Conservation (phyloP, 2,797 vertebrate genomes). For the Halcyon chelicuti region DNA sequence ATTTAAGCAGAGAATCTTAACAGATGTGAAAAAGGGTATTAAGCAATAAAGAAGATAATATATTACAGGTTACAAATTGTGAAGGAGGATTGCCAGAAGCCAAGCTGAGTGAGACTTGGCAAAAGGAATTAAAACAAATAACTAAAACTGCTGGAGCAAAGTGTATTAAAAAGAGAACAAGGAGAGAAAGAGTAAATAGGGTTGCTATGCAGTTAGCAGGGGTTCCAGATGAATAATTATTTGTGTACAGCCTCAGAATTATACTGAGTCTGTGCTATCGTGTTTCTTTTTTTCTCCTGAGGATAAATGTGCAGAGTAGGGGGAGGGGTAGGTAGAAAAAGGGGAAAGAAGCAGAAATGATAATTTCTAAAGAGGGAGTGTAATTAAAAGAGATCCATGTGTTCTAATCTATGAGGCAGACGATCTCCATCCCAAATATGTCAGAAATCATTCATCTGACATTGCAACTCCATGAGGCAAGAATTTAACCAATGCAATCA, state of each 20-base stretch:
- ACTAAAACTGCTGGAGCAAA: conserved; percentile 27
- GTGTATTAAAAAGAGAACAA: conserved; percentile 22
- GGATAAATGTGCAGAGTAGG: not conserved
- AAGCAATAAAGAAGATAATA: conserved; percentile 1
- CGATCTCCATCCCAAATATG: not conserved
- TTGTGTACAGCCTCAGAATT: conserved; percentile 4
- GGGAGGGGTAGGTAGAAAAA: not conserved
- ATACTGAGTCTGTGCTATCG: not conserved
- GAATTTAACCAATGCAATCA: not conserved
- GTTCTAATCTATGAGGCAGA: not conserved
- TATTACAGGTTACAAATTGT: conserved; percentile 32
- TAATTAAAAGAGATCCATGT: not conserved
- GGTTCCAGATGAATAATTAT: not conserved
- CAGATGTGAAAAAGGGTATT: conserved; percentile 36
- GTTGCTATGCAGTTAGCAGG: conserved; percentile 24
- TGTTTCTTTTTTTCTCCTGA: not conserved
- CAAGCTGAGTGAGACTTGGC: conserved; percentile 47
- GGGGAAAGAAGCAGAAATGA: not conserved
- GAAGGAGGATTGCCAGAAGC: conserved; percentile 40
- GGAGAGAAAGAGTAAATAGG: conserved; percentile 5
- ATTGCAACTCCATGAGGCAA: not conserved
- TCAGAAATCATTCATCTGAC: not conserved
- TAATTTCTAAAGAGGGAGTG: not conserved
- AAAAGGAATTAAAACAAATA: conserved; percentile 40
- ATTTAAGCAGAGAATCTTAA: conserved; percentile 21